Base-by-base conservation (phyloP, 2,888 invertebrate species). In the Amphipoea oculea region DNA sequence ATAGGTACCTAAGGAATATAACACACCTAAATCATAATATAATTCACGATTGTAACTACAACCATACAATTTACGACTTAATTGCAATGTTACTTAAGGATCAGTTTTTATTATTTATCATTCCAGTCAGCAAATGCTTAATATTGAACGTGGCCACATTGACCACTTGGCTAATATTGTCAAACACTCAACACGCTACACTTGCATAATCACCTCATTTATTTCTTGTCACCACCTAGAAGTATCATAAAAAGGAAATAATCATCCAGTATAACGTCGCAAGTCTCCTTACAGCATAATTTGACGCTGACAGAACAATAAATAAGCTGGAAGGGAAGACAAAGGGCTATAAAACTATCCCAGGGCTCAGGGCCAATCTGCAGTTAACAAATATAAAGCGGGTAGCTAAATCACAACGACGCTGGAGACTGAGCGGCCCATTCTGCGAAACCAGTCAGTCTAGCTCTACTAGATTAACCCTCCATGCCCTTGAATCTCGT, bases 401-500 rank as follows among this genome's bases (percentile, higher is more conserved):
- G 78, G 83, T 77, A 90, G 86, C 89, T 89, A 90, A 93, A 92
- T 93, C 94, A 92, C 92, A 90, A 90, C 87, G 85, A 84, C 90
- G 90, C 89, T 87, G 86, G 79, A 85, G 83, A 88, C 90, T 88
- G 86, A 88, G 86, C 86, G 89, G 90, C 86, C 86, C 84, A 87
- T 90, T 89, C 89, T 87, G 82, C 75, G 84, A 89, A 95, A 95
- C 96, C 95, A 94, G 96, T 95, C 90, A 91, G 91, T 92, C 87
- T 86, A 83, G 80, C 84, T 92, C 87, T 86, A 83, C 81, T 86
- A 92, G 91, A 90, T 90, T 91, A 90, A 91, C 87, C 91, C 89
- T 86, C 86, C 81, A 85, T 90, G 90, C 88, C 90, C 88, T 87
- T 91, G 91, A 92, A 91, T 90, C 89, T 87, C 81, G 88, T 78